A percentile compares a stretch with the other conserved stretches of the same genome.
Evolutionary conservation across 1,140 invertebrate species (phyloP).

Genomic region (Triops cancriformis): DNA sequence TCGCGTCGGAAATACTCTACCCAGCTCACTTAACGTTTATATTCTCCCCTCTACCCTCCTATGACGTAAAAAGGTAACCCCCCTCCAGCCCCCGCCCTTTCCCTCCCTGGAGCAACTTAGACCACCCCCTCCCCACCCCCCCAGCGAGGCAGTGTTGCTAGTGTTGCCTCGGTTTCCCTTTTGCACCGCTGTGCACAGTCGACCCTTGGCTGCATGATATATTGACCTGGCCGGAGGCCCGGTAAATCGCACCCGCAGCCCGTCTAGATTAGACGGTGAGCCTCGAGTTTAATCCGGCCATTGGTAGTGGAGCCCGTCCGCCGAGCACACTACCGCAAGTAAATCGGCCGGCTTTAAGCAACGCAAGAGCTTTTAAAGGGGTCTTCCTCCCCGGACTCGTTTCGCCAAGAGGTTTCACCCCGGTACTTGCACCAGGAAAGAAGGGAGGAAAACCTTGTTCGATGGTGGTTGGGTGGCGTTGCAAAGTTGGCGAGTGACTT

Average conservation of each 20-base stretch:
- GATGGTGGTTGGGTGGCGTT: background rate
- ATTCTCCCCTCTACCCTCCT: background rate
- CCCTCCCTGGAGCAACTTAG: background rate
- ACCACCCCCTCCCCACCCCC: background rate
- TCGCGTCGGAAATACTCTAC: background rate
- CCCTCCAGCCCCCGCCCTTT: background rate
- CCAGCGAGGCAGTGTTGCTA: background rate
- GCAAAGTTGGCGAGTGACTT: background rate
- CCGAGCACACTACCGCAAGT: background rate
- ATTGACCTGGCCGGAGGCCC: slow-evolving; percentile 3
- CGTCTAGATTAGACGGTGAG: slow-evolving; percentile 12
- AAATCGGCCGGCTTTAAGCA: too few species aligned
- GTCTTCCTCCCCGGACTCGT: too few species aligned
- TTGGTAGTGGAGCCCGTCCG: slow-evolving; percentile 4
- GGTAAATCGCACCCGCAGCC: slow-evolving; percentile 2
- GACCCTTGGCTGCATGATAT: slow-evolving; percentile 7
- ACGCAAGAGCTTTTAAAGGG: too few species aligned
- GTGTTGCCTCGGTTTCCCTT: background rate
- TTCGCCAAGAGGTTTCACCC: too few species aligned
- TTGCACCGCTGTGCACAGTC: background rate
- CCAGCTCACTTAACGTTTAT: too few species aligned
- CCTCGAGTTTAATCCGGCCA: slow-evolving; percentile 5
- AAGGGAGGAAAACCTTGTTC: background rate
- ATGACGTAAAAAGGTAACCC: background rate
- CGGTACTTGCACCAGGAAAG: too few species aligned